Conservation (phyloP, 2,797 vertebrate genomes). For the Podarcis siculus region DNA sequence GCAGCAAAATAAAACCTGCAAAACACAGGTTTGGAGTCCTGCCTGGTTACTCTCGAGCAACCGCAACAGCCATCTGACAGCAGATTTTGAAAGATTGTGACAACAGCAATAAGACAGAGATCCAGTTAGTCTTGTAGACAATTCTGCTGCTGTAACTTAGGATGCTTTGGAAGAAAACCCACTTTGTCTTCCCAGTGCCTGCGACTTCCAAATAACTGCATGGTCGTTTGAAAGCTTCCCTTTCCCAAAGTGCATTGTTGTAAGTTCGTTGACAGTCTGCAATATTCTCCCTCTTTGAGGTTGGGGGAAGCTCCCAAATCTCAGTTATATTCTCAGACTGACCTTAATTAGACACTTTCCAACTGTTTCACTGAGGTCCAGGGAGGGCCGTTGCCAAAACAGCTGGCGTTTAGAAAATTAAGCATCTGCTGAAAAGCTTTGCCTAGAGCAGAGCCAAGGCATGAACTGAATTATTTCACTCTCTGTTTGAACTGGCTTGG, state of each 20-base stretch:
- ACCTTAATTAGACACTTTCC: slow-evolving; percentile 12
- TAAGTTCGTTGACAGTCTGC: not conserved
- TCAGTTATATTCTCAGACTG: not conserved
- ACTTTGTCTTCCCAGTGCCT: not conserved
- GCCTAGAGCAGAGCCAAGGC: slow-evolving; percentile 29
- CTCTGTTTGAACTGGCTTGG: slow-evolving; percentile 38
- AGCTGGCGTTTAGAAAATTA: slow-evolving; percentile 25
- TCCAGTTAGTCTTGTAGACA: too few relatives aligned
- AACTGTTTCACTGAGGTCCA: not conserved
- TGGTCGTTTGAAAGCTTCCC: slow-evolving; percentile 15
- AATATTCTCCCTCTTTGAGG: not conserved
- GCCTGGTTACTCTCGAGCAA: too few relatives aligned
- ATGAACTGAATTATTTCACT: not conserved
- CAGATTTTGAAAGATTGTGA: too few relatives aligned
- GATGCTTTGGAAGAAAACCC: too few relatives aligned
- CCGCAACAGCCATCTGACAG: too few relatives aligned
- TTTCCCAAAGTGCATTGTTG: slow-evolving; percentile 28
- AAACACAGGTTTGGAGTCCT: too few relatives aligned
- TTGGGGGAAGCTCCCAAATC: not conserved
- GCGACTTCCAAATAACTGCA: not conserved
- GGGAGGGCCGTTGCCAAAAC: not conserved
- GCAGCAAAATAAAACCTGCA: too few relatives aligned
- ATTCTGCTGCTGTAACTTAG: too few relatives aligned
- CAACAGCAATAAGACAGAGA: too few relatives aligned
- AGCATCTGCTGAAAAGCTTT: slow-evolving; percentile 23